Evolutionary conservation across 2,797 vertebrate genomes (phyloP).

Genomic region (Spheniscus humboldti): DNA sequence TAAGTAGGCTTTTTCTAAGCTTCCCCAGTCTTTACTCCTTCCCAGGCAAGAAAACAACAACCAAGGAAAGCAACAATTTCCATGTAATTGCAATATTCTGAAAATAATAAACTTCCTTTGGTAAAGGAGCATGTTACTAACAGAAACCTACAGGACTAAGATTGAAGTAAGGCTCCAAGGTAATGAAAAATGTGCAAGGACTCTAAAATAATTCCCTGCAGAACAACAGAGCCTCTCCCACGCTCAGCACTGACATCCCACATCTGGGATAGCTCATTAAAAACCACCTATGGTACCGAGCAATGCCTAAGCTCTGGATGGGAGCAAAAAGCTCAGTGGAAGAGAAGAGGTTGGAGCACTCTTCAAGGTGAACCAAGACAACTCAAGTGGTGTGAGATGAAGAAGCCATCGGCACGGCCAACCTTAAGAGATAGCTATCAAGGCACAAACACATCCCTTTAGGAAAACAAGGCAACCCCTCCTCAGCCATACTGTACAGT

Average conservation of each 20-base stretch:
- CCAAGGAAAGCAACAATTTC: background rate
- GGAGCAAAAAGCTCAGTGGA: background rate
- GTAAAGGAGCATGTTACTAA: background rate
- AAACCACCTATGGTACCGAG: fast-evolving
- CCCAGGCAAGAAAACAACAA: background rate
- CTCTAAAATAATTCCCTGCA: background rate
- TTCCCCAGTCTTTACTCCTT: background rate
- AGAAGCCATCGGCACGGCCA: background rate
- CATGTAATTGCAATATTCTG: background rate
- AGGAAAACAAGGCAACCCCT: background rate
- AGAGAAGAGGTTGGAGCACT: background rate
- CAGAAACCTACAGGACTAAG: background rate
- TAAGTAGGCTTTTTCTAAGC: background rate
- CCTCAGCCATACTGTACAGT: background rate
- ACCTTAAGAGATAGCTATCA: background rate
- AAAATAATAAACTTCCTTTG: background rate
- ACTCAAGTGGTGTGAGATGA: background rate
- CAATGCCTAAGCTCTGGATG: fast-evolving
- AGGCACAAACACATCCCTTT: background rate
- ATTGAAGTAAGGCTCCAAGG: background rate
- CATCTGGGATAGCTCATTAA: background rate
- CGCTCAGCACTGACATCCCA: background rate
- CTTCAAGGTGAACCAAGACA: background rate
- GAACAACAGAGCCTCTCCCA: background rate
- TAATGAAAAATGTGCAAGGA: background rate